Percentiles rank a stretch among this genome's conserved stretches.
Evolutionary conservation across 2,113 vertebrate genomes (phyloP).

Genomic region (Sitta europaea): DNA sequence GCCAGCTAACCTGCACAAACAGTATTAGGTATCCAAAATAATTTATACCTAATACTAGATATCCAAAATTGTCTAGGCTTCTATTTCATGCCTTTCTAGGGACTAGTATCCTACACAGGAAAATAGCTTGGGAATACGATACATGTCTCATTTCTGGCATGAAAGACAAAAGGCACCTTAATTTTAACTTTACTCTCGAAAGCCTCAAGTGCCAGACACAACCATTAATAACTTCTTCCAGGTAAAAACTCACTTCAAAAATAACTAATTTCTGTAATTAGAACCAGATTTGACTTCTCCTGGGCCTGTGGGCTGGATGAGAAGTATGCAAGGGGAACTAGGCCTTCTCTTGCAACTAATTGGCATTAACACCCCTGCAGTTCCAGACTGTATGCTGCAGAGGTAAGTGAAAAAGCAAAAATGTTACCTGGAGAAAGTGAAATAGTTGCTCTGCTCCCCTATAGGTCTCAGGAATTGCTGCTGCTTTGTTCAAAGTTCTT

Average conservation of each 20-base stretch:
- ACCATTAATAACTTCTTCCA: neutral
- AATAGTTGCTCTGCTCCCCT: neutral
- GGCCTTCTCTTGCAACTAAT: neutral
- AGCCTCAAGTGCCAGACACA: neutral
- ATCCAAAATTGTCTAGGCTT: neutral
- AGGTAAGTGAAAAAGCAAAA: neutral
- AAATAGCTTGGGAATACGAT: neutral
- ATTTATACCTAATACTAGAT: neutral
- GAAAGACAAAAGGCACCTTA: neutral
- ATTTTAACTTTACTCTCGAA: neutral
- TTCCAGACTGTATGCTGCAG: neutral
- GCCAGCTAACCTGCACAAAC: neutral
- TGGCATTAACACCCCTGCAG: neutral
- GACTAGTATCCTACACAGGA: neutral
- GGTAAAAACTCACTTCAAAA: neutral
- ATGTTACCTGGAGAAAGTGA: neutral
- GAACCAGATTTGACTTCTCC: neutral
- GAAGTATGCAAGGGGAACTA: neutral
- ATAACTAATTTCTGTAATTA: neutral
- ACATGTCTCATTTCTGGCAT: neutral
- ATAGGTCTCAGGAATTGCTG: neutral
- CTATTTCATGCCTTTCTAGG: neutral
- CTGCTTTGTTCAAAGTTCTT: neutral
- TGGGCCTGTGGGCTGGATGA: neutral
- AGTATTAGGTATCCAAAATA: neutral